Evolutionary conservation across 92 coral and sea anemone species (phyloP), one percentile per base, ranked within the genome.

Genomic region (Epizoanthus illoricatus): DNA sequence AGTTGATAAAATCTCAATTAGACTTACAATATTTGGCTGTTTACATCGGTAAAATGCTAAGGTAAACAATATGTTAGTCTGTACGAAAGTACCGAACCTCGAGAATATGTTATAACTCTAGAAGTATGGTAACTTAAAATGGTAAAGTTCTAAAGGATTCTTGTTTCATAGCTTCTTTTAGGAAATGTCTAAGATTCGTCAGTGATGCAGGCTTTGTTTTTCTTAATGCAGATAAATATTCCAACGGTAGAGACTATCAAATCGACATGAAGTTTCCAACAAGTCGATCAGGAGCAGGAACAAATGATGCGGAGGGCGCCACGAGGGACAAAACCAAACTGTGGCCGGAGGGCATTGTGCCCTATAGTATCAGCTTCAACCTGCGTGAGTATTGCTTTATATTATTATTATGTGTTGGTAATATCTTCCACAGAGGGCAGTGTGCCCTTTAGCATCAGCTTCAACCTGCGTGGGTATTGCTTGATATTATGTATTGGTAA

Each of bases 281-380:
- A 69, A 80, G 80, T 18, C 85, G 83, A 67, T 56, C 80, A 57
- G 85, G 73, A 21, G 83, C 79, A n/a, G 85, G 87, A 17, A 56
- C 60, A 2, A 39, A 36, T 11, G 81, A 73, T 16, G 47, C 42
- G 8, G 76, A 89, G 57, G 98, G 94, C 4, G 95, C 97, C 9
- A 80, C 87, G 42, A 85, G 98, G 73, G 95, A 95, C 87, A 79
- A 85, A 7, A 89, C 85, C 2, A 90, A 83, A 52, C 81, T 95
- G 63, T 95, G 98, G 98, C 87, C 90, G 6, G 86, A 87, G 36
- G 98, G 94, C 7, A 80, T 91, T 5, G 88, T 95, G 41, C 98
- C 98, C 15, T 95, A 95, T 66, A 84, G 85, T 62, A 82, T 91
- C 57, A 85, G 95, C 36, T 89, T 85, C 80, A 76, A 85, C 58